Conservation (phyloP, 2,797 vertebrate genomes). For the Pangasius mekongensis region DNA sequence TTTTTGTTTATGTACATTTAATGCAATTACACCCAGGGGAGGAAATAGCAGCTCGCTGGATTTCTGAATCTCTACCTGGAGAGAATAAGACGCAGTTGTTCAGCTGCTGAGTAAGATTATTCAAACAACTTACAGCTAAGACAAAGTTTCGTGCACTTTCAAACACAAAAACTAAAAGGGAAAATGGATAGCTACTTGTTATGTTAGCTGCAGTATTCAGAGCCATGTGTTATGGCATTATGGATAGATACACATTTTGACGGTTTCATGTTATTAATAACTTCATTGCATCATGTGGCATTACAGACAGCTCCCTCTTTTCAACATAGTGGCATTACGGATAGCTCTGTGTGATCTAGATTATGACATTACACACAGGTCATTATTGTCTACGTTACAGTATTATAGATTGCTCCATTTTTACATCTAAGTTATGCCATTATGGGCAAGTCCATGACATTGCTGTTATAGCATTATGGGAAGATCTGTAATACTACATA, state of each 20-base stretch:
- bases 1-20: slow-evolving; percentile 38
- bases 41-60: slow-evolving; percentile 33
- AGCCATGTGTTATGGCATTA: neutral
- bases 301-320: neutral
- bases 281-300: neutral
- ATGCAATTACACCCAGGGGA: slow-evolving; percentile 29
- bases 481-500: too few species aligned
- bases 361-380: neutral
- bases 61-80: slow-evolving; percentile 26
- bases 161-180: neutral
- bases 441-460: neutral
- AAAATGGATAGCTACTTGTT: neutral
- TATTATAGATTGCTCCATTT: neutral
- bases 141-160: neutral
- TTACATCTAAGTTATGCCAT: neutral
- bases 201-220: neutral
- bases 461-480: neutral
- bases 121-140: neutral
- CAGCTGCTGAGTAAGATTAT: slow-evolving; percentile 39
- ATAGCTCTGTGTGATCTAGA: neutral
- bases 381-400: neutral
- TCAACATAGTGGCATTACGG: neutral
- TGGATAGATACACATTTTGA: neutral
- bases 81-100: slow-evolving; percentile 7
- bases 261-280: neutral